Conservation (phyloP, 92 coral and sea anemone genomes). For the Diadumene lineata region DNA sequence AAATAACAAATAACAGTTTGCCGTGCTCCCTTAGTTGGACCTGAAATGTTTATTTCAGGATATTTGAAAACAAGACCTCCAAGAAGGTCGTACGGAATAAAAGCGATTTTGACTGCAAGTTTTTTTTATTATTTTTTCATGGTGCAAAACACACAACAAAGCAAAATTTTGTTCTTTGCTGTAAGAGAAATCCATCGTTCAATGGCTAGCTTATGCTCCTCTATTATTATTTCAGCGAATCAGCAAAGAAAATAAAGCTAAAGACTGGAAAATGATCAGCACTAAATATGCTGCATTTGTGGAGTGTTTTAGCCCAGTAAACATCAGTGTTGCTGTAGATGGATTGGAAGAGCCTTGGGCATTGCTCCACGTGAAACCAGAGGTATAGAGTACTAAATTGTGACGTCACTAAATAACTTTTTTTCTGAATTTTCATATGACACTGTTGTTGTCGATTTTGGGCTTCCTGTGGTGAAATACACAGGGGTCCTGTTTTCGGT, state of each 20-base stretch:
- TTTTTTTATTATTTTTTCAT: too few species aligned
- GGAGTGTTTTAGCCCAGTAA: background rate
- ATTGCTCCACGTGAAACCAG: conserved; percentile 5
- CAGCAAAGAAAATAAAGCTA: conserved; percentile 4
- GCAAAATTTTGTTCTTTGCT: too few species aligned
- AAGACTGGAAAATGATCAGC: conserved; percentile 20
- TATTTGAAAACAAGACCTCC: too few species aligned
- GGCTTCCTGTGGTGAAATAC: too few species aligned
- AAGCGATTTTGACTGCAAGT: too few species aligned
- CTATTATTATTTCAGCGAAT: conserved; percentile 3
- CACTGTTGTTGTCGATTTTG: background rate
- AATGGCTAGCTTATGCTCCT: background rate
- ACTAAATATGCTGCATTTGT: conserved; percentile 24
- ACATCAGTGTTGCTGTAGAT: conserved; percentile 5
- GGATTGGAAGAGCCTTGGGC: conserved; percentile 20
- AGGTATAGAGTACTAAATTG: conserved; percentile 7
- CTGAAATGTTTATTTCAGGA: too few species aligned
- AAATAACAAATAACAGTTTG: too few species aligned
- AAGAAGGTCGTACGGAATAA: too few species aligned
- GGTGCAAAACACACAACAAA: too few species aligned
- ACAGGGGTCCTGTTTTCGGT: too few species aligned
- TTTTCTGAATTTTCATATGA: background rate
- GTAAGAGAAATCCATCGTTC: background rate
- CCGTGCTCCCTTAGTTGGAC: too few species aligned
- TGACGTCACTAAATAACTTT: too few species aligned